Conservation (phyloP, 2,888 invertebrate genomes). For the Chalcosyrphus nemorum region DNA sequence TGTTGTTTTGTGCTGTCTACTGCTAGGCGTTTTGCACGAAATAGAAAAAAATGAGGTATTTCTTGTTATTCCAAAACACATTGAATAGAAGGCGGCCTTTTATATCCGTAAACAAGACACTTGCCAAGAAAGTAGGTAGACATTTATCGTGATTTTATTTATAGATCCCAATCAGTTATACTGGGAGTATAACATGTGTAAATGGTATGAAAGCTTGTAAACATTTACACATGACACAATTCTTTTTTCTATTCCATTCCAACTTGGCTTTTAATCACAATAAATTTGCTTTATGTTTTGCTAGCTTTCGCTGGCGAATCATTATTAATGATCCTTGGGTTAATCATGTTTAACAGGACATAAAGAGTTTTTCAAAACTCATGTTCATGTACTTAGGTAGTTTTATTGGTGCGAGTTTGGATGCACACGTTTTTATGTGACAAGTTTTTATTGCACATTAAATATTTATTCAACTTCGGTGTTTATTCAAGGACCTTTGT, state of each 20-base stretch:
- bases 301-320: not conserved
- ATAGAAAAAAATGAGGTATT: too few species aligned
- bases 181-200: conserved; percentile 3
- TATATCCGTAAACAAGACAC: conserved; percentile 24
- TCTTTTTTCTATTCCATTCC: not conserved
- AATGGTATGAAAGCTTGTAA: not conserved
- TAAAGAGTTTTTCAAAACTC: not conserved
- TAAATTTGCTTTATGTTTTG: not conserved
- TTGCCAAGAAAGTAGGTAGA: conserved; percentile 18
- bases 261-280: not conserved
- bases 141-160: not conserved
- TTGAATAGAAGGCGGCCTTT: conserved; percentile 8
- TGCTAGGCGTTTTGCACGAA: not conserved
- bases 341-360: not conserved
- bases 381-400: not conserved
- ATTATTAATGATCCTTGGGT: not conserved
- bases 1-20: conserved; percentile 20
- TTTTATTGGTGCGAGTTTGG: not conserved
- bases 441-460: not conserved
- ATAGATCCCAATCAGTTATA: not conserved
- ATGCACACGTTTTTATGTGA: not conserved
- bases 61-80: not conserved
- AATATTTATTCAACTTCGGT: not conserved
- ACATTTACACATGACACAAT: conserved; percentile 4
- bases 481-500: too few species aligned